Conservation (phyloP, 2,113 vertebrate genomes). For the Gallinago paraguaiae region DNA sequence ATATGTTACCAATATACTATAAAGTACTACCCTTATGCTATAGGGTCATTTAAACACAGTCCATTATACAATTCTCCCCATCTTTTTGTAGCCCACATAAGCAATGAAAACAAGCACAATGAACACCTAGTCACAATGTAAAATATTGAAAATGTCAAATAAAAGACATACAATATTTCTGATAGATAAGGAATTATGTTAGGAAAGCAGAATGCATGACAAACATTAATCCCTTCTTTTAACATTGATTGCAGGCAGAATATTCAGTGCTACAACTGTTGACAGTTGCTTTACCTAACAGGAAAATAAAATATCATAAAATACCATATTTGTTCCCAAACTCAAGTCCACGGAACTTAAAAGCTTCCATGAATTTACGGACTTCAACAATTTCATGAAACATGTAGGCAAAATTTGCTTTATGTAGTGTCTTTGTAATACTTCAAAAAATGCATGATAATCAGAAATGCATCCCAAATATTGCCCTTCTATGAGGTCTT, state of each 20-base stretch:
- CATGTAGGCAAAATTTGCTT: not conserved
- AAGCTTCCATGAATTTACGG: not conserved
- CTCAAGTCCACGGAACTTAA: not conserved
- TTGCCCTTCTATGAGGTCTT: not conserved
- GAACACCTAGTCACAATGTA: not conserved
- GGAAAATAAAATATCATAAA: not conserved
- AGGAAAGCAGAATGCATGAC: not conserved
- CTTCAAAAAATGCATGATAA: not conserved
- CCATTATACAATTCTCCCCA: not conserved
- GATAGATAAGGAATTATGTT: not conserved
- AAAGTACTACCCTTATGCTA: not conserved
- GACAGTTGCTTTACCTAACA: not conserved
- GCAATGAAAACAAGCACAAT: not conserved
- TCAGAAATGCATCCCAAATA: not conserved
- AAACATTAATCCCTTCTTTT: not conserved
- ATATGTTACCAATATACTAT: not conserved
- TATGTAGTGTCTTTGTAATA: not conserved
- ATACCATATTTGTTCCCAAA: not conserved
- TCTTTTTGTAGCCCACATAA: not conserved
- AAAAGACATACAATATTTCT: not conserved
- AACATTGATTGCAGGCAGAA: not conserved
- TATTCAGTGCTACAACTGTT: not conserved
- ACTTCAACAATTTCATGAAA: not conserved
- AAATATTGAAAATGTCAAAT: not conserved
- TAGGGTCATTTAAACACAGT: not conserved